These are phyloP conservation scores for Cyphomyrmex costatus DNA, from an alignment of 1,140 invertebrate genomes.

Conservation along the genomic window DNA sequence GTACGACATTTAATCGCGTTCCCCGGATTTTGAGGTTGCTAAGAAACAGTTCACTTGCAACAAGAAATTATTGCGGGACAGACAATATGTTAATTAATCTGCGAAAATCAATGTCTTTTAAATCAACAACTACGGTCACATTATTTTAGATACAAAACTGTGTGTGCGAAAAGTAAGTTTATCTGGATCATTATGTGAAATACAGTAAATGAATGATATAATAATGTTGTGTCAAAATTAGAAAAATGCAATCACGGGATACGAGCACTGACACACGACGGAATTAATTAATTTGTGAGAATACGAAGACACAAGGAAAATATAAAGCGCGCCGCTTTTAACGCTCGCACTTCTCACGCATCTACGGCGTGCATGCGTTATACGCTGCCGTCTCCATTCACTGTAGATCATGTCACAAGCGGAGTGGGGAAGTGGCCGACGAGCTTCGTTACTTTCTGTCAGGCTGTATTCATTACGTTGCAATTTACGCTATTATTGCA, in stretches of 20 bases:
- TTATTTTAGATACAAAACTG: neutral
- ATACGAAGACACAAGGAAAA: slow-evolving; percentile 16
- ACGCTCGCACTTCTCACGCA: slow-evolving; percentile 24
- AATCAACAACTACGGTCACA: neutral
- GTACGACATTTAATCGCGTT: neutral
- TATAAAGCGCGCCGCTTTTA: slow-evolving; percentile 1
- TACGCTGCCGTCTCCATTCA: slow-evolving; percentile 3
- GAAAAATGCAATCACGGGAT: neutral
- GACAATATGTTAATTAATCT: neutral
- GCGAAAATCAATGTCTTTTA: neutral
- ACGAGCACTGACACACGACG: neutral
- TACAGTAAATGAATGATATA: too few relatives aligned
- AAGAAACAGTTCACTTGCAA: neutral
- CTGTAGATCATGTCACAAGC: slow-evolving; percentile 49
- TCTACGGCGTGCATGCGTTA: neutral
- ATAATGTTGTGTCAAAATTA: slow-evolving; percentile 5
- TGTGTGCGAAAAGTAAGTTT: neutral
- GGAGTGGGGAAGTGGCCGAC: slow-evolving; percentile 48
- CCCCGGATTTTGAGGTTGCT: neutral
- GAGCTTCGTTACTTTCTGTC: slow-evolving; percentile 66
- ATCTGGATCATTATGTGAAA: neutral
- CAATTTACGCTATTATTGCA: slow-evolving; percentile 64
- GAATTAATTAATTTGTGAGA: slow-evolving; percentile 40
- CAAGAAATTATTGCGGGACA: neutral
- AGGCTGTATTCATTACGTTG: slow-evolving; percentile 63